Base-by-base conservation (phyloP, 1,140 invertebrate species). In the Theocolax elegans region DNA sequence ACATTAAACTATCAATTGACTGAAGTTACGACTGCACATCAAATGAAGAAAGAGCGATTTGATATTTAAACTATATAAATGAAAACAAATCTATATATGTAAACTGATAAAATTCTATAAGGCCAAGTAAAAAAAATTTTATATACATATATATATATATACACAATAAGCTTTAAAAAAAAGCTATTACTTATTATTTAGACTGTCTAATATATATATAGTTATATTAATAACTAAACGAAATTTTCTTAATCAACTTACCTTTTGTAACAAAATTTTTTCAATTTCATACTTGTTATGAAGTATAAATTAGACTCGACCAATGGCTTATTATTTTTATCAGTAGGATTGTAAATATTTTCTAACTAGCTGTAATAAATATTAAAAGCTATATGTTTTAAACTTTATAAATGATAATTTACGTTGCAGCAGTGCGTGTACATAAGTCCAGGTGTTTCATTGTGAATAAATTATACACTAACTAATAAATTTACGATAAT, bases 21-120 rank as follows among this genome's bases (percentile, higher is more conserved):
- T 76, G 71, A 79, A 68, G 71, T 19, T 68, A 46, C 9, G 31
- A 23, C 19, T 78, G 72, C 62, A 67, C n/a, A 67, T 60, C 29
- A 38, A 38, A 13, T 13, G 12, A 53, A 53, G 17, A n/a, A 15
- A n/a, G 6, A 29, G 64, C 76, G 70, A 72, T 29, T 66, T 67
- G 17, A 58, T 56, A 23, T 51, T 72, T 67, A 56, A 62, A n/a
- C n/a, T 48, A 54, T 31, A 40, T 27, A 48, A 54, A 19, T 68
- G 40, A 40, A 48, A 75, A n/a, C n/a, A n/a, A n/a, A 73, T 73
- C 42, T 13, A 59, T 38, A 56, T 49, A 46, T 23, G 48, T 53
- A 51, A 62, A 15, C 42, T 51, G 19, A 19, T 48, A 29, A 64
- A 64, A 40, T 58, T 19, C 12, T 42, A 42, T 64, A 54, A 40